Evolutionary conservation across 2,888 invertebrate species (phyloP), one percentile per base, ranked within the genome.

Genomic region (Hedya salicella): DNA sequence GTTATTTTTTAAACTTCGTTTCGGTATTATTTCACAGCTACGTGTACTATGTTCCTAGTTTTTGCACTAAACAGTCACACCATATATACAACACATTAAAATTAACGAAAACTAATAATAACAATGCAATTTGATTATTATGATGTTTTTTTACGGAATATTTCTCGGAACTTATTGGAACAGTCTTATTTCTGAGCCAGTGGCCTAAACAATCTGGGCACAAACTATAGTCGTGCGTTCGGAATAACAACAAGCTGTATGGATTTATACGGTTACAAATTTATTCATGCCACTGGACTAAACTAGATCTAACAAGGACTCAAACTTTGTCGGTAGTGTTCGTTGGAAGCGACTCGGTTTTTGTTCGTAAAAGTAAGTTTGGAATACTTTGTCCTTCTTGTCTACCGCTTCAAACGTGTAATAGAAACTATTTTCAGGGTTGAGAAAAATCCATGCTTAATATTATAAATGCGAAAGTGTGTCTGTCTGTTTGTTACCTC

Each of bases 211-310:
- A 59, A 59, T 59, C 57, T 48, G 57, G 17, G 19, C 57, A 59
- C 57, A 36, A 59, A 48, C 46, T 48, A 19, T 48, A 32, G 13
- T 32, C 6, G 46, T 48, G 57, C 46, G 57, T 46, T 36, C 57
- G 19, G 57, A 59, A 59, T 59, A 57, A 57, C 40, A 59, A 59
- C 57, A 59, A 59, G 57, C 32, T 17, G 56, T 59, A 48, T 59
- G 32, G 57, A 59, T 59, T 59, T 59, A 59, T 59, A n/a, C 36
- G 11, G 36, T 9, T 5, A 48, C 57, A 30, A 59, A 32, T 19
- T 36, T 59, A 19, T 48, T 36, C 14, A n/a, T 48, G 19, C 48
- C 4, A n/a, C 19, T 19, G 57, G 46, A 48, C 17, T 48, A 59
- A 48, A 59, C 19, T 17, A 13, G 21, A 59, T 14, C 57, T 19